These are phyloP conservation scores for Piprites chloris DNA, from an alignment of 2,113 vertebrate species.

Conservation along the genomic window DNA sequence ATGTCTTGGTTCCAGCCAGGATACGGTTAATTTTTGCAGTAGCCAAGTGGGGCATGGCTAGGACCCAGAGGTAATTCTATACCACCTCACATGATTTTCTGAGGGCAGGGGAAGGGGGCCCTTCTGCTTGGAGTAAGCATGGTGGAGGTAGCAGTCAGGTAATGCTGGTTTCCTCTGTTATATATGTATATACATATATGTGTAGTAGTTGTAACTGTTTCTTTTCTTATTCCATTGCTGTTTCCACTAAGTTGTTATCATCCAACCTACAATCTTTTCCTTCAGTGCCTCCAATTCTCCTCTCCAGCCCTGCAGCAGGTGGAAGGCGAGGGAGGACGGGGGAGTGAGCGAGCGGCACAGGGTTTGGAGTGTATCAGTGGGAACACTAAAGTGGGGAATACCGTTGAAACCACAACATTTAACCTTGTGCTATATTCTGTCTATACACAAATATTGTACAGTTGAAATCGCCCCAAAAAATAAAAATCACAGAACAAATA, in stretches of 20 bases:
- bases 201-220: neutral
- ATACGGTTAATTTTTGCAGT: neutral
- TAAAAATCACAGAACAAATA: neutral
- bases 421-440: neutral
- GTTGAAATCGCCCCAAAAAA: neutral
- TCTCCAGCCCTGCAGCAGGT: neutral
- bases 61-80: neutral
- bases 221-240: neutral
- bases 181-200: too few relatives aligned
- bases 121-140: too few relatives aligned
- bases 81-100: neutral
- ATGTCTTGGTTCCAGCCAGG: neutral
- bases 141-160: neutral
- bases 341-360: accelerated
- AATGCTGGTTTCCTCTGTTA: neutral
- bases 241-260: neutral
- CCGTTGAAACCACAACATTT: neutral
- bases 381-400: neutral
- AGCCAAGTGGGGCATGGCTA: neutral
- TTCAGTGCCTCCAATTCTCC: neutral
- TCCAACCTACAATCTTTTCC: neutral
- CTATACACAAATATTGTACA: neutral
- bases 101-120: too few relatives aligned
- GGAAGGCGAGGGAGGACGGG: neutral
- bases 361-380: neutral